A percentile compares a stretch with the other conserved stretches of the same genome.
These are phyloP conservation scores for Amphipoea lucens DNA, from an alignment of 2,888 invertebrate species.

Conservation along the genomic window DNA sequence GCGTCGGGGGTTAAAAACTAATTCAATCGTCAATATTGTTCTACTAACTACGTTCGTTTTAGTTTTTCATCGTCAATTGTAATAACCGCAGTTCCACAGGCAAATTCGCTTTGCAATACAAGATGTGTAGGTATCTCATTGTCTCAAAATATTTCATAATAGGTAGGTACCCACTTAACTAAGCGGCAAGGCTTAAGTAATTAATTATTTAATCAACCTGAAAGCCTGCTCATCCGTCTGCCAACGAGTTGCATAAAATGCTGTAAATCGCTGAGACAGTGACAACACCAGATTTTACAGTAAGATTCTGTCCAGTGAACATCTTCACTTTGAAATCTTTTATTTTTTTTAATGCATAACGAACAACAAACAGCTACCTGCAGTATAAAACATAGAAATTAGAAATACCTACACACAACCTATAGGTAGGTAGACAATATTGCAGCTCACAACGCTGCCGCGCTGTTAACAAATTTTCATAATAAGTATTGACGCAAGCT, in stretches of 20 bases:
- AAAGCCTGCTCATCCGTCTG: conserved; percentile 20
- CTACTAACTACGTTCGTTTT: background rate
- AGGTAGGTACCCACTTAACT: background rate
- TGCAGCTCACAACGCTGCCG: too few relatives aligned
- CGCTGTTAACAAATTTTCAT: background rate
- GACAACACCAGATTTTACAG: conserved; percentile 33
- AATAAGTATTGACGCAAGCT: conserved; percentile 1
- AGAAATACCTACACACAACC: too few relatives aligned
- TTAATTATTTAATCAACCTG: conserved; percentile 52
- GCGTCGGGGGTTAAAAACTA: too few relatives aligned
- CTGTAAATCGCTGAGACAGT: conserved; percentile 17
- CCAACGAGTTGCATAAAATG: conserved; percentile 52
- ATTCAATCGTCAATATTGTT: too few relatives aligned
- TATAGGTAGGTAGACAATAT: too few relatives aligned
- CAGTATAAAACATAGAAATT: too few relatives aligned
- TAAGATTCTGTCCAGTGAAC: conserved; percentile 1
- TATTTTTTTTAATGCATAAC: too few relatives aligned
- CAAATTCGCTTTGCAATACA: conserved; percentile 9
- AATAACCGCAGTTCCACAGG: background rate
- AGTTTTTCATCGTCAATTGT: background rate
- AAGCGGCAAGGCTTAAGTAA: conserved; percentile 27
- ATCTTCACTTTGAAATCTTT: conserved; percentile 10
- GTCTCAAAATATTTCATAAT: conserved; percentile 27
- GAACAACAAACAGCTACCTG: too few relatives aligned
- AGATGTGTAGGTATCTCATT: background rate